These are phyloP conservation scores for Eulithis testata DNA, from an alignment of 2,888 invertebrate species.

Conservation along the genomic window DNA sequence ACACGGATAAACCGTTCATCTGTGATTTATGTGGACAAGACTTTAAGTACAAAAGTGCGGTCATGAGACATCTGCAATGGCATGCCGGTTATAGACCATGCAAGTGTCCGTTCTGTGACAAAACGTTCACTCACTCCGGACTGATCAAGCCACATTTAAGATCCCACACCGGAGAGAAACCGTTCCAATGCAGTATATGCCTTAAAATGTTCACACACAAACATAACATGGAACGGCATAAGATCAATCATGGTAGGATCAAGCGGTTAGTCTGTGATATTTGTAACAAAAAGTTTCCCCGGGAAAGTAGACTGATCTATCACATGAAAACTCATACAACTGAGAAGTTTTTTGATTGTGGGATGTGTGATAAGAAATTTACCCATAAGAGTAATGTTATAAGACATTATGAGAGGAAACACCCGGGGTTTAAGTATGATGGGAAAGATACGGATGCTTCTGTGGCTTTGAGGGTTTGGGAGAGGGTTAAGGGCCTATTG, in stretches of 20 bases:
- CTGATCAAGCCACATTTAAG: slow-evolving; percentile 60
- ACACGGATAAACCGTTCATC: slow-evolving; percentile 32
- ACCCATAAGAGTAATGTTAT: slow-evolving; percentile 69
- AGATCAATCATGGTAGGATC: slow-evolving; percentile 54
- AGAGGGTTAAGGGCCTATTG: slow-evolving; percentile 49
- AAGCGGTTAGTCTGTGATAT: slow-evolving; percentile 65
- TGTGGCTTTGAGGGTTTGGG: slow-evolving; percentile 61
- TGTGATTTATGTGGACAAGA: slow-evolving; percentile 41
- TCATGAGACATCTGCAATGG: slow-evolving; percentile 58
- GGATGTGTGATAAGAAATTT: slow-evolving; percentile 61
- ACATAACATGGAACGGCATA: slow-evolving; percentile 67
- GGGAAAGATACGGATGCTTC: slow-evolving; percentile 64
- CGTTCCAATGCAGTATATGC: slow-evolving; percentile 41
- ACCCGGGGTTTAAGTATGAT: slow-evolving; percentile 58
- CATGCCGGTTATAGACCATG: slow-evolving; percentile 56
- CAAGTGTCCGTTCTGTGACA: slow-evolving; percentile 56
- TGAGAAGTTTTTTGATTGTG: slow-evolving; percentile 63
- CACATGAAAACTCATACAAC: slow-evolving; percentile 67
- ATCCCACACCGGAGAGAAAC: slow-evolving; percentile 48
- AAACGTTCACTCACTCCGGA: slow-evolving; percentile 58
- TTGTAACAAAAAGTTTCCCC: slow-evolving; percentile 65
- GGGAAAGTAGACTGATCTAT: slow-evolving; percentile 65
- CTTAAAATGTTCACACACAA: slow-evolving; percentile 61
- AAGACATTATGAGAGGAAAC: slow-evolving; percentile 66
- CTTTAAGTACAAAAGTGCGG: slow-evolving; percentile 64